Percentiles rank a stretch among this genome's conserved stretches.
phyloP scores from a whole-genome alignment of 1,140 invertebrate genomes.

The Hetaerina americana region DNA sequence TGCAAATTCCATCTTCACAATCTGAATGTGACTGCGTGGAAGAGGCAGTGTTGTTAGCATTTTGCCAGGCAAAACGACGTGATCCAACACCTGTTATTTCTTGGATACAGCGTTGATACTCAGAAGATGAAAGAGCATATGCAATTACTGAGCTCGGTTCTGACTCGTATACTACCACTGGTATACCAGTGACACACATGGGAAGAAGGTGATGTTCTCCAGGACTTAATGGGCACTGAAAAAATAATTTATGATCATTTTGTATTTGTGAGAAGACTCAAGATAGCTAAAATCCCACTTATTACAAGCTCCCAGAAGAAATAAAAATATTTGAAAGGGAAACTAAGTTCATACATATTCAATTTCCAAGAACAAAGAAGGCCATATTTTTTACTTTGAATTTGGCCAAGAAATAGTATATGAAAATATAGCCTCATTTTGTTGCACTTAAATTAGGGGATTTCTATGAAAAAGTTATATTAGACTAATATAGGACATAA shows the following conservation, averaged over 20 bases:
- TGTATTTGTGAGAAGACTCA: too few relatives aligned
- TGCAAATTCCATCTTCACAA: neutral
- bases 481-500: too few relatives aligned
- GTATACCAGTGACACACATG: constrained; percentile 40
- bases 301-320: too few relatives aligned
- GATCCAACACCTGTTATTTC: neutral
- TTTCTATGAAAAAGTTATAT: too few relatives aligned
- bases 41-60: neutral
- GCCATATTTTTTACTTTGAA: too few relatives aligned
- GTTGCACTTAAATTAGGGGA: too few relatives aligned
- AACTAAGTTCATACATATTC: too few relatives aligned
- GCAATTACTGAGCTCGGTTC: constrained; percentile 85
- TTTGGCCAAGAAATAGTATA: too few relatives aligned
- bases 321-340: too few relatives aligned
- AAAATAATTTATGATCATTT: constrained; percentile 10
- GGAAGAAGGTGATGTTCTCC: constrained; percentile 51
- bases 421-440: too few relatives aligned
- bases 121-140: constrained; percentile 58
- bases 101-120: constrained; percentile 43
- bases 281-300: too few relatives aligned
- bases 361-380: too few relatives aligned
- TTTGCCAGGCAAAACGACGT: neutral
- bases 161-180: constrained; percentile 66
- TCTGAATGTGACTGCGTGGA: neutral
- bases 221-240: constrained; percentile 40